These are phyloP conservation scores for Menidia menidia DNA, from an alignment of 2,797 vertebrate genomes.

Conservation along the genomic window DNA sequence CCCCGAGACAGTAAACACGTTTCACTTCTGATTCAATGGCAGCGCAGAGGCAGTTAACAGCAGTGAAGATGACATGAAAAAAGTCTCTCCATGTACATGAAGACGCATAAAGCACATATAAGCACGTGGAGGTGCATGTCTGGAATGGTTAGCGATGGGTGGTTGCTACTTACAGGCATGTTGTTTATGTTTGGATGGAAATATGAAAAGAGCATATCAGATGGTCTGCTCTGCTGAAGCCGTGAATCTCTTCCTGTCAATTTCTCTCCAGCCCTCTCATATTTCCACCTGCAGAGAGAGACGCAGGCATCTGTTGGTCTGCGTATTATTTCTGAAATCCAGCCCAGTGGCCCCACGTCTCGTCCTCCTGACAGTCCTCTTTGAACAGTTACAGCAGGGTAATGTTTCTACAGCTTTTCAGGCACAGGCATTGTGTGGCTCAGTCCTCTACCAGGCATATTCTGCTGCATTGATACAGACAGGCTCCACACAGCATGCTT, in stretches of 20 bases:
- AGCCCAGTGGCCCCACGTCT: constrained; percentile 69
- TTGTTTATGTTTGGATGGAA: constrained; percentile 60
- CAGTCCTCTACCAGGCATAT: constrained; percentile 83
- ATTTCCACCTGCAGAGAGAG: constrained; percentile 63
- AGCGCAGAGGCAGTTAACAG: constrained; percentile 76
- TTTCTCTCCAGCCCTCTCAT: constrained; percentile 64
- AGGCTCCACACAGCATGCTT: constrained; percentile 86
- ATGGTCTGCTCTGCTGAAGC: constrained; percentile 51
- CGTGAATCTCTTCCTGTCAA: constrained; percentile 37
- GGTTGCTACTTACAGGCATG: constrained; percentile 55
- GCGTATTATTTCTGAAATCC: constrained; percentile 58
- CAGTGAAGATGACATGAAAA: constrained; percentile 75
- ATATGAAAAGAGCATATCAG: constrained; percentile 47
- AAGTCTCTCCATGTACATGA: constrained; percentile 56
- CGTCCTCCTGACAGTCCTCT: constrained; percentile 73
- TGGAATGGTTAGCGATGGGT: constrained; percentile 47
- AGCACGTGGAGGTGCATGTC: constrained; percentile 43
- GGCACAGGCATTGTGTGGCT: constrained; percentile 86
- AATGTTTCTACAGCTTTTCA: constrained; percentile 82
- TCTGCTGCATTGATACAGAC: constrained; percentile 80
- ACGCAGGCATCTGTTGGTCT: constrained; percentile 62
- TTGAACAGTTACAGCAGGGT: constrained; percentile 79
- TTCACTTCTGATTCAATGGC: constrained; percentile 80
- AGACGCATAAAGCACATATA: constrained; percentile 42
- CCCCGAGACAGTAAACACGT: constrained; percentile 66